These are phyloP conservation scores for Arrhamphus sclerolepis DNA, from an alignment of 2,797 vertebrate genomes.

Conservation along the genomic window DNA sequence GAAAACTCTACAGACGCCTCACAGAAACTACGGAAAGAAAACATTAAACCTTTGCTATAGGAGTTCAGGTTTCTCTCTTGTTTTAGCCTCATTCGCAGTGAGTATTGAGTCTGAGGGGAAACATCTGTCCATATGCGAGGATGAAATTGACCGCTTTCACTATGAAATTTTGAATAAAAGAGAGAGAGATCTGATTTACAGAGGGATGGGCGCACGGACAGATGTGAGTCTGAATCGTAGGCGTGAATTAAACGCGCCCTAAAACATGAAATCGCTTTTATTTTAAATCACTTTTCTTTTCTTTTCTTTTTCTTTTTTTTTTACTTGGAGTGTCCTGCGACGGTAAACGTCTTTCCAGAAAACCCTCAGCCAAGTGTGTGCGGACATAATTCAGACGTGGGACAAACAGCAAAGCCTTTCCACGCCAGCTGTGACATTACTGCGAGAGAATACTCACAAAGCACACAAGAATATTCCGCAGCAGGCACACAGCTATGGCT, in stretches of 20 bases:
- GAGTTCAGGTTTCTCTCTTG: slow-evolving; percentile 49
- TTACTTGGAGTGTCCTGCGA: slow-evolving; percentile 19
- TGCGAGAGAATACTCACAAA: slow-evolving; percentile 41
- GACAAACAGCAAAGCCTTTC: slow-evolving; percentile 50
- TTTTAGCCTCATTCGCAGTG: slow-evolving; percentile 51
- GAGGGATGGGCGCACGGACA: slow-evolving; percentile 49
- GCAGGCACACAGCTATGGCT: slow-evolving; percentile 59
- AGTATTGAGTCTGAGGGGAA: slow-evolving; percentile 17
- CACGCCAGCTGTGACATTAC: slow-evolving; percentile 48
- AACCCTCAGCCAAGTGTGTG: slow-evolving; percentile 29
- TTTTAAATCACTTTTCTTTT: too few species aligned
- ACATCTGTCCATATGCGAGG: slow-evolving; percentile 46
- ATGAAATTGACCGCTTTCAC: slow-evolving; percentile 32
- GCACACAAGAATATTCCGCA: slow-evolving; percentile 51
- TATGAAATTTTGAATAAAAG: slow-evolving; percentile 28
- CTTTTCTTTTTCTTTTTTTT: too few species aligned
- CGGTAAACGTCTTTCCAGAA: slow-evolving; percentile 19
- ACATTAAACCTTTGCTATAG: slow-evolving; percentile 38
- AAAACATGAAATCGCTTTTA: slow-evolving; percentile 40
- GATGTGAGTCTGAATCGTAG: slow-evolving; percentile 40
- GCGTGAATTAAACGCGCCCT: slow-evolving; percentile 44
- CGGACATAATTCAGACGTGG: slow-evolving; percentile 35
- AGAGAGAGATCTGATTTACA: slow-evolving; percentile 39
- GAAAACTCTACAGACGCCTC: slow-evolving; percentile 56
- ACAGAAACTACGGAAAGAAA: slow-evolving; percentile 23